Evolutionary conservation across 2,113 vertebrate species (phyloP).

Genomic region (Tenrec ecaudatus): DNA sequence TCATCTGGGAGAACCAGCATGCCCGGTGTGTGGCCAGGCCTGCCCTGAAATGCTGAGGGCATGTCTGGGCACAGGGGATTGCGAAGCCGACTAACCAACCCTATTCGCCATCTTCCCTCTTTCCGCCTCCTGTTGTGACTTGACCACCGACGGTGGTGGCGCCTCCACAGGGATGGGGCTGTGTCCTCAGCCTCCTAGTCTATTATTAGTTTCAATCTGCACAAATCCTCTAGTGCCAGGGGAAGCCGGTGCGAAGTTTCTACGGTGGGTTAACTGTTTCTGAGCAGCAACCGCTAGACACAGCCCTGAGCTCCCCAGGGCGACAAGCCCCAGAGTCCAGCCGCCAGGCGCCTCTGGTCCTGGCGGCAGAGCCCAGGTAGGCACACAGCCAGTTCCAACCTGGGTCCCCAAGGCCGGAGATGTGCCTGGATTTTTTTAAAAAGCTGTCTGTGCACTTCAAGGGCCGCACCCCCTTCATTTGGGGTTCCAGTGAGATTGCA

Average conservation of each 20-base stretch:
- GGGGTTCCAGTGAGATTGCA: slow-evolving; percentile 15
- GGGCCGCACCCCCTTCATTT: slow-evolving; percentile 34
- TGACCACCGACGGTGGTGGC: neutral
- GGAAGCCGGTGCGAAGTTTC: slow-evolving; percentile 67
- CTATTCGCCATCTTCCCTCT: neutral
- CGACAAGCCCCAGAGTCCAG: neutral
- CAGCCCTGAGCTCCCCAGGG: neutral
- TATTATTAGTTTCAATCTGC: slow-evolving; percentile 48
- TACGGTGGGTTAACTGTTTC: slow-evolving; percentile 39
- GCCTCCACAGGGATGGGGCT: neutral
- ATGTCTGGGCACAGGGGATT: neutral
- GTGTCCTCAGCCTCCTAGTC: neutral
- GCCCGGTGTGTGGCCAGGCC: neutral
- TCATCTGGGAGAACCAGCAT: neutral
- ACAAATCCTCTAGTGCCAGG: slow-evolving; percentile 48
- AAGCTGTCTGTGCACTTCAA: slow-evolving; percentile 58
- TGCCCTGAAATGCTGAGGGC: neutral
- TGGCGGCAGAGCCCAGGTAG: neutral
- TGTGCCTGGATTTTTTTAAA: slow-evolving; percentile 37
- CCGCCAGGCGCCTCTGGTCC: fast-evolving
- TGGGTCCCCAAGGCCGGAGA: neutral
- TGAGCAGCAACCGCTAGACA: neutral
- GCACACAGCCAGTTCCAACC: slow-evolving; percentile 22
- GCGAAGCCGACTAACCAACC: neutral
- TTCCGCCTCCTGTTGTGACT: fast-evolving